A percentile compares a stretch with the other conserved stretches of the same genome.
These are phyloP conservation scores for Anser brachyrhynchus DNA, from an alignment of 2,113 vertebrate genomes.

Conservation along the genomic window DNA sequence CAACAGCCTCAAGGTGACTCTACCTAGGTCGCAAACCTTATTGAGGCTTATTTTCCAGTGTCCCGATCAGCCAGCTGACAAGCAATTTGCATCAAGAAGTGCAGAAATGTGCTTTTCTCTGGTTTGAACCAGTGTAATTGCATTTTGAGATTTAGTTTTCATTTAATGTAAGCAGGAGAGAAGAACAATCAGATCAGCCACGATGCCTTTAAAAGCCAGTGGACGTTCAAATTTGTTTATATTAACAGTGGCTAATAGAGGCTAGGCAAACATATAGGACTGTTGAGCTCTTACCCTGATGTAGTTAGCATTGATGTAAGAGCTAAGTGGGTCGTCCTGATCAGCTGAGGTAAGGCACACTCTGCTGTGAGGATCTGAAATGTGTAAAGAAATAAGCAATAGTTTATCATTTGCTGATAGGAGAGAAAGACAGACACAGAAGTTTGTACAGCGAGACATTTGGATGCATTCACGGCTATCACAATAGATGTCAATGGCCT, in stretches of 20 bases:
- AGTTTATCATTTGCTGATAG: neutral
- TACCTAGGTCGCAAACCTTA: neutral
- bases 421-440: neutral
- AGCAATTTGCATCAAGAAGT: neutral
- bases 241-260: neutral
- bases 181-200: neutral
- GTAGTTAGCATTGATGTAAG: conserved; percentile 98
- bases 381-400: conserved; percentile 23
- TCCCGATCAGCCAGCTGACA: neutral
- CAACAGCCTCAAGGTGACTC: neutral
- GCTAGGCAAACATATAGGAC: neutral
- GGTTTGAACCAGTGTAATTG: neutral
- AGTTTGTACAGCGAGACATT: neutral
- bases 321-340: conserved; percentile 91
- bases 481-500: neutral
- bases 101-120: neutral
- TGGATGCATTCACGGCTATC: neutral
- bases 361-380: conserved; percentile 96
- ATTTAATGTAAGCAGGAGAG: conserved; percentile 11
- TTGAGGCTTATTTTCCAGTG: neutral
- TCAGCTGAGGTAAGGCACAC: conserved; percentile 91
- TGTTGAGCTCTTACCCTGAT: conserved; percentile 84
- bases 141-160: neutral
- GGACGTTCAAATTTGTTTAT: neutral
- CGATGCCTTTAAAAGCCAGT: neutral